Percentiles rank a stretch among this genome's conserved stretches.
These are phyloP conservation scores for Pharmacophagus antenor DNA, from an alignment of 2,888 invertebrate species.

Conservation along the genomic window DNA sequence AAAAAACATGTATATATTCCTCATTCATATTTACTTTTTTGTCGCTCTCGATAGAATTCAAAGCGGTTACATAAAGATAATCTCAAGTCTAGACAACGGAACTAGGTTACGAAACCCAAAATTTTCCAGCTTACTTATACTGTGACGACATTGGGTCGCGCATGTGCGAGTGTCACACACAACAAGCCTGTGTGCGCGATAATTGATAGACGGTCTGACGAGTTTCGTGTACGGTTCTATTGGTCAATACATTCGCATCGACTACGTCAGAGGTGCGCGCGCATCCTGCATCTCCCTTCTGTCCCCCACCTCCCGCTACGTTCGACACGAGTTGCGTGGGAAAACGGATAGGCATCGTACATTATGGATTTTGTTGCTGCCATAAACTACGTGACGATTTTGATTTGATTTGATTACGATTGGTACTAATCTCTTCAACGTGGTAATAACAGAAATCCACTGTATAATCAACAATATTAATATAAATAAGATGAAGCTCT, in stretches of 20 bases:
- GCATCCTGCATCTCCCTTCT: conserved; percentile 37
- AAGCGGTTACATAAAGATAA: conserved; percentile 25
- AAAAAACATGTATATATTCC: too few relatives aligned
- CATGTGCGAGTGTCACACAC: conserved; percentile 1
- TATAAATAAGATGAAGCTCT: too few relatives aligned
- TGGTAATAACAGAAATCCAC: too few relatives aligned
- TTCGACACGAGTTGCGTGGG: conserved; percentile 38
- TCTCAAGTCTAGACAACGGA: conserved; percentile 18
- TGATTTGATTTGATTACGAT: too few relatives aligned
- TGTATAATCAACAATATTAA: too few relatives aligned
- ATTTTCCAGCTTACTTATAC: conserved; percentile 23
- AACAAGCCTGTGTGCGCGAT: conserved; percentile 22
- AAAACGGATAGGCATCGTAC: not conserved
- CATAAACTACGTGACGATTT: too few relatives aligned
- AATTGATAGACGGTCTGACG: conserved; percentile 26
- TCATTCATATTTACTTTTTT: too few relatives aligned
- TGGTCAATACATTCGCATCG: conserved; percentile 60
- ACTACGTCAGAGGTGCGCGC: conserved; percentile 68
- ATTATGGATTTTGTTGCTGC: not conserved
- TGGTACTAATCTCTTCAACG: too few relatives aligned
- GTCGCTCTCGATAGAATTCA: not conserved
- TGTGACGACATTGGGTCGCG: not conserved
- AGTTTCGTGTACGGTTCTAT: conserved; percentile 32
- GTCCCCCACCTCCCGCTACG: conserved; percentile 51
- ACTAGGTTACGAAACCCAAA: conserved; percentile 12